phyloP scores from a whole-genome alignment of 2,797 vertebrate genomes.

The Decapterus maruadsi region DNA sequence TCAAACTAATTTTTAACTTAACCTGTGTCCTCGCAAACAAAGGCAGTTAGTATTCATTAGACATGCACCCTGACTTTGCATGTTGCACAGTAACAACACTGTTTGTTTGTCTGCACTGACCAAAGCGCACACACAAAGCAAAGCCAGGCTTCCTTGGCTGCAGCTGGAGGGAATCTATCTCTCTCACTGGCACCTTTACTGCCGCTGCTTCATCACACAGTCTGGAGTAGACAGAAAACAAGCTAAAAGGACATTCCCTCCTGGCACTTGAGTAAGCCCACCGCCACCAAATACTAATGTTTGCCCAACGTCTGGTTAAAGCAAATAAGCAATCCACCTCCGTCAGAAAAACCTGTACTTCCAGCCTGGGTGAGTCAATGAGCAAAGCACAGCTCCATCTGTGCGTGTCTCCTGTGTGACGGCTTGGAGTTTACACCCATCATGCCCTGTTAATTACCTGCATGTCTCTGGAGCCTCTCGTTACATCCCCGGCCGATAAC shows the following conservation, averaged over 20 bases:
- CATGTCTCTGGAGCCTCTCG: slow-evolving; percentile 65
- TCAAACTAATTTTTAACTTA: not conserved
- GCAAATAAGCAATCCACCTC: slow-evolving; percentile 43
- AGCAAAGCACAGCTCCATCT: slow-evolving; percentile 48
- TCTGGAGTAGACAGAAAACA: slow-evolving; percentile 13
- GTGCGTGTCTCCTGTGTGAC: slow-evolving; percentile 62
- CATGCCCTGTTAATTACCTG: slow-evolving; percentile 81
- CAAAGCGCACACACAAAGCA: not conserved
- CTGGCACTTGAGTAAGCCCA: slow-evolving; percentile 12
- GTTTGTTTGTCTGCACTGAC: not conserved
- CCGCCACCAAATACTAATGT: slow-evolving; percentile 43
- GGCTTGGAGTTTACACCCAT: slow-evolving; percentile 76
- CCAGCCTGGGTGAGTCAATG: slow-evolving; percentile 34
- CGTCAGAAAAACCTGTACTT: slow-evolving; percentile 32
- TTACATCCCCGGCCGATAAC: slow-evolving; percentile 64
- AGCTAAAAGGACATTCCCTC: slow-evolving; percentile 22
- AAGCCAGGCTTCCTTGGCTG: slow-evolving; percentile 4
- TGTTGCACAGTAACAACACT: not conserved
- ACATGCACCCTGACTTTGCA: not conserved
- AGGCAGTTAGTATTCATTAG: not conserved
- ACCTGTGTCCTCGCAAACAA: not conserved
- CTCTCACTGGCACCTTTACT: slow-evolving; percentile 5
- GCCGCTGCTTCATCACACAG: slow-evolving; percentile 1
- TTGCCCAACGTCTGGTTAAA: slow-evolving; percentile 52
- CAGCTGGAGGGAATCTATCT: not conserved